These are phyloP conservation scores for Bugula neritina DNA, from an alignment of 2,888 invertebrate genomes.

Conservation along the genomic window DNA sequence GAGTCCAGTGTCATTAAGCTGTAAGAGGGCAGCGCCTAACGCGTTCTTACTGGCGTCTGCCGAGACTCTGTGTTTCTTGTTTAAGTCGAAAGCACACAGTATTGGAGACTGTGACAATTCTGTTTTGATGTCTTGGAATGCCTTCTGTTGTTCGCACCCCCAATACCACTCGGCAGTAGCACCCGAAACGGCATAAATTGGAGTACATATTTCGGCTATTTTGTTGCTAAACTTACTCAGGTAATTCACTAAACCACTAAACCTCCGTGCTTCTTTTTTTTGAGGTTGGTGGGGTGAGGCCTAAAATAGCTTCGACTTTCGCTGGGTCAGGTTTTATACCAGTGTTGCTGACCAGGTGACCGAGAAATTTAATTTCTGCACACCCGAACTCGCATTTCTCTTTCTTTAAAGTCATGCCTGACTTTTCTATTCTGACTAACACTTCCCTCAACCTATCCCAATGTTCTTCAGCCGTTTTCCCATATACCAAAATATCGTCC, in stretches of 20 bases:
- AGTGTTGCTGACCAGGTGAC: background rate
- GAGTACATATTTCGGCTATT: background rate
- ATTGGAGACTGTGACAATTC: conserved; percentile 36
- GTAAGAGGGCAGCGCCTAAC: conserved; percentile 42
- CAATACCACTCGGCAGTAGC: conserved; percentile 30
- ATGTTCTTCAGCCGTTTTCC: background rate
- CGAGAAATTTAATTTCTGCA: background rate
- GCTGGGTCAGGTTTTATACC: background rate
- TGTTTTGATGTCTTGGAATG: conserved; percentile 32
- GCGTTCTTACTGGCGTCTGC: conserved; percentile 46
- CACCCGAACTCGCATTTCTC: background rate
- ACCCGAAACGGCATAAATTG: background rate
- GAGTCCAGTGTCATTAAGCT: conserved; percentile 32
- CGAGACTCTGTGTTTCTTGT: conserved; percentile 32
- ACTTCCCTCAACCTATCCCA: background rate
- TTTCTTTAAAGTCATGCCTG: conserved; percentile 20
- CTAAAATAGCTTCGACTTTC: background rate
- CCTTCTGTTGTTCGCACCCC: conserved; percentile 31
- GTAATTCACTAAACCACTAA: background rate
- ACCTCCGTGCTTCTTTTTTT: background rate
- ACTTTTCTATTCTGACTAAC: background rate
- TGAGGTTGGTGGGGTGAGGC: background rate
- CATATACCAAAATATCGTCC: conserved; percentile 6
- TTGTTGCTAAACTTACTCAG: background rate
- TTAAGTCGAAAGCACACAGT: conserved; percentile 41